Base-by-base conservation (phyloP, 2,797 vertebrate species). In the Odontamblyopus rebecca region DNA sequence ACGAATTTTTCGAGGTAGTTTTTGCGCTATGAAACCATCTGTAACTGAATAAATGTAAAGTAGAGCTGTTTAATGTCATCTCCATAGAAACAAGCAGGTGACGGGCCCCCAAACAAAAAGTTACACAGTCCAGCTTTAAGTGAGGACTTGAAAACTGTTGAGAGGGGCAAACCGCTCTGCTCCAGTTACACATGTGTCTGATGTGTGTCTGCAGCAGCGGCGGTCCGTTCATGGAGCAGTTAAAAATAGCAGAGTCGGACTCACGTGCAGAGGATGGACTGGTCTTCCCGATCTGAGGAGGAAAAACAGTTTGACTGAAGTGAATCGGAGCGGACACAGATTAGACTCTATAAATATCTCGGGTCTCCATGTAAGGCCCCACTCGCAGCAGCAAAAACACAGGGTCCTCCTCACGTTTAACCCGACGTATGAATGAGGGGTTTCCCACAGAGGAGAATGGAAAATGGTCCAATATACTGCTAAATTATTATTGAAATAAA, bases 221-320 rank as follows among this genome's bases (percentile, higher is more conserved):
- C 54, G 11, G 53, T n/a, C 56, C 56, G 11, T 59, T 59, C 23
- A 32, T 61, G 29, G 60, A 23, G 30, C 29, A 32, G 60, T 15
- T 32, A 61, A 61, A 30, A 61, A 32, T 19, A n/a, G 60, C 27
- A 15, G 59, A 4, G 67, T 61, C 67, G 74, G 74, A 96, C 97
- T 97, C 90, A 98, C 97, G 97, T 98, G 97, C 97, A 98, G 59
- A 98, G 95, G 84, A 98, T 96, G 57, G 97, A 98, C 93, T 98
- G 97, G 88, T 98, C 97, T 90, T 98, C 97, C 15, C 97, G 95
- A 86, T 98, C 97, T 98, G 94, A 70, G 78, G 85, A 91, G 57
- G 89, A 62, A 30, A 23, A 41, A 63, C 12, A 38, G 23, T 4
- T 72, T 41, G 41, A 68, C 59, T 67, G 69, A 80, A 77, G 64